Base-by-base conservation (phyloP, 1,140 invertebrate species). In the Dendroctonus ponderosae region DNA sequence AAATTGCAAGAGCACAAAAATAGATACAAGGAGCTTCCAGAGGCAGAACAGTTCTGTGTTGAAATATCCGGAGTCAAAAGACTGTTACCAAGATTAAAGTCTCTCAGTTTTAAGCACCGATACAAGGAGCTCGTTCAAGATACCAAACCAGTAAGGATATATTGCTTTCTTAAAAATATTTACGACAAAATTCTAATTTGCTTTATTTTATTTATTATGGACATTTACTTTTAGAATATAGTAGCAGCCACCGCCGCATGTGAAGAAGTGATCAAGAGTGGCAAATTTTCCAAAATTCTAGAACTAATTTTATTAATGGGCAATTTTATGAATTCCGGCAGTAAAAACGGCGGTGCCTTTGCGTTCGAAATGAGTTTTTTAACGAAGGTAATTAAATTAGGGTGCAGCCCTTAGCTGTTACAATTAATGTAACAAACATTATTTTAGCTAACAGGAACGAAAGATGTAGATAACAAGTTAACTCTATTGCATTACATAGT, bases 351-450 rank as follows among this genome's bases (percentile, higher is more conserved):
- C 7, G 91, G 94, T 72, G 94, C 95, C 3, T 91, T 94, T 74
- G 97, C 94, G 5, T 99, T 98, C 80, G 96, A 99, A 80, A 96
- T 99, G 62, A 96, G 88, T 77, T 98, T 94, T 78, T 83, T 99
- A 3, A 91, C 94, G 0, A 98, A 98, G 84, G 90, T 96, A 79
- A 74, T 51, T 51, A 12, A 51, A 5, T 15, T 15, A 15, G 11
- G 2, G 2, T 15, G 8, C 43, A 46, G 43, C 8, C 43, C 4
- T 12, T 46, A 46, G 12, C 8, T 46, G 8, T 46, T 12, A 46
- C 44, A 40, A 40, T 3, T 57, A 2, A 11, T 41, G n/a, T 11
- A 37, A 11, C 2, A 11, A 40, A 37, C 38, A n/a, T n/a, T 48
- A 39, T 85, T 82, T 41, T 79, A 94, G 89, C 81, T 98, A 67